Evolutionary conservation across 1,140 invertebrate genomes (phyloP).

Genomic region (Papilio machaon): DNA sequence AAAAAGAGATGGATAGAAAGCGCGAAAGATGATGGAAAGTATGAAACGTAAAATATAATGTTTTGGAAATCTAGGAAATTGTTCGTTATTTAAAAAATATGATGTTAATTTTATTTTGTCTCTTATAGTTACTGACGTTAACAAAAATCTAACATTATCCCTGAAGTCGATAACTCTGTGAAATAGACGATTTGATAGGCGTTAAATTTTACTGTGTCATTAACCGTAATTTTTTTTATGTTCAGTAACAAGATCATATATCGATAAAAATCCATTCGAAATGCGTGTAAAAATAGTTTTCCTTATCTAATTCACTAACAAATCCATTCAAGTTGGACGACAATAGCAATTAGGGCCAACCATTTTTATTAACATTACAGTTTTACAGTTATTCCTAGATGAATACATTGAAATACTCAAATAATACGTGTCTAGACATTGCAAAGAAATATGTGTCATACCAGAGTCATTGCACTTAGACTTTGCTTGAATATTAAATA

Average conservation of each 20-base stretch:
- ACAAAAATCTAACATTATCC: too few species aligned
- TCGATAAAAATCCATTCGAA: neutral
- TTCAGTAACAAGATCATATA: neutral
- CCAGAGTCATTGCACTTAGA: conserved; percentile 59
- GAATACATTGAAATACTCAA: conserved; percentile 44
- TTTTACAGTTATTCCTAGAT: conserved; percentile 49
- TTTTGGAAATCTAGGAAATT: too few species aligned
- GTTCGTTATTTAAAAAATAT: neutral
- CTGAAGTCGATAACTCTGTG: neutral
- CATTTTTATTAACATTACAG: conserved; percentile 42
- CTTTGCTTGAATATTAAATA: conserved; percentile 55
- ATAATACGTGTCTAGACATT: conserved; percentile 57
- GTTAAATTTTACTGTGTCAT: neutral
- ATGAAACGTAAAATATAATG: neutral
- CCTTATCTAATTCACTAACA: neutral
- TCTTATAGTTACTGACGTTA: neutral
- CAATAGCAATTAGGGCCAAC: neutral
- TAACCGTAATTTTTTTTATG: neutral
- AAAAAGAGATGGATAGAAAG: neutral
- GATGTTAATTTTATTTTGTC: neutral
- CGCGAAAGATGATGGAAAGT: neutral
- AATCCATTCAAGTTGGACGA: neutral
- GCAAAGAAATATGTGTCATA: conserved; percentile 66
- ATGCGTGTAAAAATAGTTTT: neutral
- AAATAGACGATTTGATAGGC: neutral